phyloP scores from a whole-genome alignment of 2,113 vertebrate genomes.

The Chamaetylas fuelleborni region DNA sequence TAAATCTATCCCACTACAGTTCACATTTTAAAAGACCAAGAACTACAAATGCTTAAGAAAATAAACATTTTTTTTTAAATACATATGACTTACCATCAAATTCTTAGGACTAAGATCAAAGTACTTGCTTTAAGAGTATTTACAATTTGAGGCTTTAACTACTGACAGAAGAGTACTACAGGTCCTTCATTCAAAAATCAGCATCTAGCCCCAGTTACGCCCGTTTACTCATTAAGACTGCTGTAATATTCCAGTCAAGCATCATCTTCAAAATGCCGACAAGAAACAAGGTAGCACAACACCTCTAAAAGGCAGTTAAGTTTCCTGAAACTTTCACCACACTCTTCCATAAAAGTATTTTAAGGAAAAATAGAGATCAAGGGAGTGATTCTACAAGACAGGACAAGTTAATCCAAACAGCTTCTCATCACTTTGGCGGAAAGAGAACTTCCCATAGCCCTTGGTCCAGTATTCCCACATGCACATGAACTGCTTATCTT shows the following conservation, averaged over 20 bases:
- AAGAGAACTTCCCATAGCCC: background rate
- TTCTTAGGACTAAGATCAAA: background rate
- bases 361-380: background rate
- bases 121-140: background rate
- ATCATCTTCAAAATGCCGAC: background rate
- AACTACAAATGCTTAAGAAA: background rate
- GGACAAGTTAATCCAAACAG: background rate
- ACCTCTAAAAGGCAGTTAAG: background rate
- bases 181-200: background rate
- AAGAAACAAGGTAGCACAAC: background rate
- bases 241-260: background rate
- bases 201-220: background rate
- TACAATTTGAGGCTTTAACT: background rate
- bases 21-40: background rate
- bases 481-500: background rate
- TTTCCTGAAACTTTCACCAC: background rate
- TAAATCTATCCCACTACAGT: background rate
- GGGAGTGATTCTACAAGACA: background rate
- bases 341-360: background rate
- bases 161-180: background rate
- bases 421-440: background rate
- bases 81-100: background rate
- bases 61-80: background rate
- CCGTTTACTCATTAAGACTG: background rate
- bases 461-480: background rate